Base-by-base conservation (phyloP, 2,797 vertebrate genomes). In the Rhyacichthys aspro region DNA sequence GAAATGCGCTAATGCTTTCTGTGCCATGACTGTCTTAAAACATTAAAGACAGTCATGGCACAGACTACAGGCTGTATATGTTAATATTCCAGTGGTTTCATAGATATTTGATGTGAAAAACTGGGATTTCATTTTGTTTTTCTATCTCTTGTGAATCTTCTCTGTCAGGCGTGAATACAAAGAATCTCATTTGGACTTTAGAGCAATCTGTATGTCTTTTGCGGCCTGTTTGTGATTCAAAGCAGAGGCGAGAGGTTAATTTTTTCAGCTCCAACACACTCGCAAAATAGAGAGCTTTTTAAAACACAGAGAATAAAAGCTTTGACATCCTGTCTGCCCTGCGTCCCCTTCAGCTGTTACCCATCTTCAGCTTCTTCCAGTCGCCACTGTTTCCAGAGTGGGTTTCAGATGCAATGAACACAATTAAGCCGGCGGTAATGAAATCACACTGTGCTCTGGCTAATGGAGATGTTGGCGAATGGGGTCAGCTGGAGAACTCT, bases 231-330 rank as follows among this genome's bases (percentile, higher is more conserved):
- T 74, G 57, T 1, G 47, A 68, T 59, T 69, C 19, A 19, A 57
- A 38, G 9, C 1, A 1, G 59, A 74, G 74, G 61, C 74, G 78
- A 74, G 59, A 70, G 83, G 74, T 81, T 63, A 73, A 76, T 78
- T 54, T 81, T 81, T 54, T 74, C 52, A 46, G 56, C 19, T 46
- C 59, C 57, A 68, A 69, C 67, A 9, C 44, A 59, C 68, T 79
- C 77, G 76, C 72, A 66, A 72, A 84, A 74, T 75, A 72, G 79
- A 85, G 57, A 85, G 80, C 83, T 84, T 85, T 87, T 91, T 89
- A 88, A 89, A 89, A 89, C 88, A 80, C 63, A 48, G 82, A 86
- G 88, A 89, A 90, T 91, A 89, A 92, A 91, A 91, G 90, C 90
- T 88, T 88, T 90, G 90, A 91, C 90, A 90, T 89, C 82, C 80